Evolutionary conservation across 2,113 vertebrate genomes (phyloP), one percentile per base, ranked within the genome.

Genomic region (Mustela nigripes): DNA sequence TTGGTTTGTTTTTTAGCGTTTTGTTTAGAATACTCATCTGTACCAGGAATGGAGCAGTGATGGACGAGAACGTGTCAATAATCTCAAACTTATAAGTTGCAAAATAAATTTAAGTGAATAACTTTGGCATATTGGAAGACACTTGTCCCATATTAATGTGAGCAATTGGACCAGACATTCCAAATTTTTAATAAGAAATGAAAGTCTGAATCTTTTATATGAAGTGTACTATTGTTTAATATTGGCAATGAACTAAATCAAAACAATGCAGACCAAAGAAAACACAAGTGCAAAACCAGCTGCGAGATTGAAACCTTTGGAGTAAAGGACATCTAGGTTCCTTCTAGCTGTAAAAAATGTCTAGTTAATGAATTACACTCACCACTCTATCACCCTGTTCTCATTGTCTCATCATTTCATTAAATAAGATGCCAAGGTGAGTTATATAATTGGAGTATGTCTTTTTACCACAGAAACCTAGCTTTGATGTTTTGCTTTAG

Each of bases 151-250:
- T 74, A 33, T n/a, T 56, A 76, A 50, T 76, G 33, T 95, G 65
- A 92, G 65, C 53, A 83, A 97, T 69, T 48, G 12, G 11, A 9
- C 31, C 53, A 63, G 69, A 42, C 42, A 39, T 58, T 95, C 33
- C 53, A 83, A 69, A 89, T 83, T 42, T 84, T 96, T 82, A 67
- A 81, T n/a, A 82, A 71, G 24, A 91, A 86, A 12, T 92, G 18
- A 79, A 83, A 83, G 42, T 42, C 36, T 89, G 21, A 28, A 62
- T 31, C 16, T 94, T 80, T 84, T 22, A 39, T 5, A 53, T 92
- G 11, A 89, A 62, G 11, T 19, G 0, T 62, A 8, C 76, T 71
- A 2, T 89, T 87, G 7, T 53, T 92, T 69, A 60, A 92, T 48
- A 16, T 78, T 81, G 63, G 31, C 36, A 91, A 67, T 10, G 2